Percentiles rank a stretch among this genome's conserved stretches.
These are phyloP conservation scores for Agrochola circellaris DNA, from an alignment of 2,888 invertebrate genomes.

Conservation along the genomic window DNA sequence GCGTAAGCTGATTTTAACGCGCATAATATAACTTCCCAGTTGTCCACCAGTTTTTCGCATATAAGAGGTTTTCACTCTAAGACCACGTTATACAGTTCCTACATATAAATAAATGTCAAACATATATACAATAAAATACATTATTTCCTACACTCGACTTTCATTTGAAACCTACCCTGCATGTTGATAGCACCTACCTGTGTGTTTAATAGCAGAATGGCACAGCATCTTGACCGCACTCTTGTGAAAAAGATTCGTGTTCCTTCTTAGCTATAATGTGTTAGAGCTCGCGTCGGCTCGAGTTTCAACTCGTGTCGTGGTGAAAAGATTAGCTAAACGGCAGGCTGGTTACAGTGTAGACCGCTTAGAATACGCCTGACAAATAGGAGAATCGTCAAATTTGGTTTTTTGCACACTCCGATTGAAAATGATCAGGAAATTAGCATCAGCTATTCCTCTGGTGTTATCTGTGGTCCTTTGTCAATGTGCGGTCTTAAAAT, in stretches of 20 bases:
- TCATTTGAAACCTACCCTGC: conserved; percentile 60
- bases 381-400: background rate
- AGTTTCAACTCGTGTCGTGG: background rate
- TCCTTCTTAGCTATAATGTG: conserved; percentile 41
- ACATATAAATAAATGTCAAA: conserved; percentile 53
- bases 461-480: background rate
- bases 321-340: background rate
- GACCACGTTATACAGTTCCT: conserved; percentile 21
- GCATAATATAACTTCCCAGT: too few species aligned
- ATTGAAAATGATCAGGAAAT: background rate
- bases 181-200: conserved; percentile 54
- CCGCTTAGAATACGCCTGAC: background rate
- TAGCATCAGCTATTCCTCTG: background rate
- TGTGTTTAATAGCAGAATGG: conserved; percentile 47
- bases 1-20: too few species aligned
- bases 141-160: conserved; percentile 62
- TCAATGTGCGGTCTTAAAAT: background rate
- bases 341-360: background rate
- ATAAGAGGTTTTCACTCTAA: too few species aligned
- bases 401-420: background rate
- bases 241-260: conserved; percentile 32
- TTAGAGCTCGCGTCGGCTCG: background rate
- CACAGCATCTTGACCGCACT: conserved; percentile 56
- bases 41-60: too few species aligned
- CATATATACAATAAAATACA: conserved; percentile 65